Evolutionary conservation across 53 echinoderm and acorn worm genomes (phyloP), one percentile per base, ranked within the genome.

Genomic region (Crossaster papposus): DNA sequence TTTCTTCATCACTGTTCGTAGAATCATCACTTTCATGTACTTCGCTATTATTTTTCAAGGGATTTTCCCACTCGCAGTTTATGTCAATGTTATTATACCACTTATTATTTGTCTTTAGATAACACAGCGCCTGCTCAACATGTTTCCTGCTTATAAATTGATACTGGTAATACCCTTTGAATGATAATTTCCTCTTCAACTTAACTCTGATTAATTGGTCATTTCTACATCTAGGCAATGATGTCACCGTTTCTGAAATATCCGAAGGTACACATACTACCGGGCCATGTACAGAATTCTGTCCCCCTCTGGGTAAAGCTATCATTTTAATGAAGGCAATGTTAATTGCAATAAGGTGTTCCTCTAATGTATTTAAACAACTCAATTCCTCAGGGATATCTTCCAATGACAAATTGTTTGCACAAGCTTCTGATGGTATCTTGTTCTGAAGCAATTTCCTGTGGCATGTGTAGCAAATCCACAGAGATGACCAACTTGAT

Each of bases 401-500:
- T 33, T 28, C 70, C 15, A 89, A 18, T 80, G 51, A 23, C 77
- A 89, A 89, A 89, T 89, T 89, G 8, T 88, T 88, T 6, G 64
- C 32, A 54, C 38, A 80, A 7, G 81, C 89, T 64, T 89, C 89
- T 30, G 80, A 70, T 51, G 89, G 89, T 26, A 70, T 15, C 18
- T 83, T 70, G n/a, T 70, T 50, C 0, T 71, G 34, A 36, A 83
- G 65, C 26, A 93, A 62, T 83, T 92, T 92, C 68, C 79, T 92
- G 31, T 92, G 92, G 50, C 92, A 92, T 73, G 92, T 92, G 72
- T 18, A 92, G 30, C 92, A 92, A 68, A 92, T 92, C 92, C 92
- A 92, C 53, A 92, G 77, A 37, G 28, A 83, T 24, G 68, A 70
- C 51, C 92, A 89, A 31, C 78, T 50, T 23, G 92, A 89, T 31